phyloP scores from a whole-genome alignment of 2,113 vertebrate genomes.

The Microcebus tavaratra region DNA sequence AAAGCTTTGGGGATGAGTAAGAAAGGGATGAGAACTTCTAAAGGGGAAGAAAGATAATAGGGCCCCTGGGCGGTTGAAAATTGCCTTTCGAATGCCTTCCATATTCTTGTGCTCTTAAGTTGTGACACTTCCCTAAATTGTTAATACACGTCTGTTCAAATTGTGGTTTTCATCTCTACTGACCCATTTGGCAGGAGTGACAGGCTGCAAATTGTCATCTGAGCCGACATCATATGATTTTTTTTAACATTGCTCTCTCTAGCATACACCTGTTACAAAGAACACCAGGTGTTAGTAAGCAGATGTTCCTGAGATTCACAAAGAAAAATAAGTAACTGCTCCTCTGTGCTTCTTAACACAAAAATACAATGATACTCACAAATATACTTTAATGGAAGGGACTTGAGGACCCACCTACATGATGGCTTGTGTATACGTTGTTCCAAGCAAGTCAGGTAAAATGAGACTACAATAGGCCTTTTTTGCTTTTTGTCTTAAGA shows the following conservation, averaged over 20 bases:
- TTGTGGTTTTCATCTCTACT: constrained; percentile 48
- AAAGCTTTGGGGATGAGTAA: not conserved
- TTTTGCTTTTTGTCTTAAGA: not conserved
- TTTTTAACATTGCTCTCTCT: constrained; percentile 46
- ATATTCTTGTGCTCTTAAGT: not conserved
- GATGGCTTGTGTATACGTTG: not conserved
- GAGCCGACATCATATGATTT: constrained; percentile 21
- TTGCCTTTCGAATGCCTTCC: not conserved
- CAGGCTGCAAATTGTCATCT: constrained; percentile 58
- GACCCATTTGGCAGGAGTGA: constrained; percentile 62
- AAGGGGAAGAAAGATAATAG: not conserved
- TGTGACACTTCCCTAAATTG: constrained; percentile 30
- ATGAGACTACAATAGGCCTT: not conserved
- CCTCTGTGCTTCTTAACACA: not conserved
- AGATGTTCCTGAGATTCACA: constrained; percentile 59
- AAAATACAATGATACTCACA: not conserved
- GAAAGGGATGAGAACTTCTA: not conserved
- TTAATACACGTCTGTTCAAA: constrained; percentile 58
- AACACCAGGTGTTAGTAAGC: constrained; percentile 44
- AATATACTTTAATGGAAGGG: not conserved
- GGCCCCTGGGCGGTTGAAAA: not conserved
- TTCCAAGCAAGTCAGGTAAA: not conserved
- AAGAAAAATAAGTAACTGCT: constrained; percentile 44
- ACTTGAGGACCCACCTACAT: not conserved
- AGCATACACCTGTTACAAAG: constrained; percentile 49